These are phyloP conservation scores for Pyrrhosoma nymphula DNA, from an alignment of 2,888 invertebrate species.

Conservation along the genomic window DNA sequence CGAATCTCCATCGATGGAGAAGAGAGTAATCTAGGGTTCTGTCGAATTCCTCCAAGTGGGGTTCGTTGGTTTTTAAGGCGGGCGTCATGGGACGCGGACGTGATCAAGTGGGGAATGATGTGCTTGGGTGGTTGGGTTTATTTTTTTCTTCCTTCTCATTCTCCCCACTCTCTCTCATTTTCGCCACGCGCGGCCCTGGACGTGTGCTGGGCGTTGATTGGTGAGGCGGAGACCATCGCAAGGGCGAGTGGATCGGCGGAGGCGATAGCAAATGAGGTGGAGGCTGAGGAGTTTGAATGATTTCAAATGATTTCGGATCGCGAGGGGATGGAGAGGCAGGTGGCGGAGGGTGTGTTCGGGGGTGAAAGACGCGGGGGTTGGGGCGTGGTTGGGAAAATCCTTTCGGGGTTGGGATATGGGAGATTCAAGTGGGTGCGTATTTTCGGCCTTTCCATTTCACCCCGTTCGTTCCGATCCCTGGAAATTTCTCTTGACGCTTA, in stretches of 20 bases:
- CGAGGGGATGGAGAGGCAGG: not conserved
- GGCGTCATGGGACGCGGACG: not conserved
- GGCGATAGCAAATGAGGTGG: not conserved
- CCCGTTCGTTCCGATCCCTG: not conserved
- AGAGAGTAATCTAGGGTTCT: too few relatives aligned
- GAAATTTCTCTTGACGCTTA: not conserved
- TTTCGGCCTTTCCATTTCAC: not conserved
- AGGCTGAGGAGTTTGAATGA: not conserved
- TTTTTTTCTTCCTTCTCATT: not conserved
- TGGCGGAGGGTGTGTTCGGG: not conserved
- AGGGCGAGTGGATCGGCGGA: not conserved
- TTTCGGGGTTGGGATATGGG: not conserved
- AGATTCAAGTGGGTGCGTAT: not conserved
- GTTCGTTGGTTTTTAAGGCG: not conserved
- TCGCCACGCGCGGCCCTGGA: not conserved
- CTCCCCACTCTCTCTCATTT: not conserved
- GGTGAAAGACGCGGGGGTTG: not conserved
- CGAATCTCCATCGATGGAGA: too few relatives aligned
- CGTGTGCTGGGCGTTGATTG: conserved; percentile 17
- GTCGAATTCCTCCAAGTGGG: too few relatives aligned
- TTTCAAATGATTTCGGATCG: not conserved
- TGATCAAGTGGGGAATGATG: not conserved
- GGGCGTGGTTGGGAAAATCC: not conserved
- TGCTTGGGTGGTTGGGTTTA: not conserved
- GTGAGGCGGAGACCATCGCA: not conserved